A percentile compares a stretch with the other conserved stretches of the same genome.
These are phyloP conservation scores for Phasianus colchicus DNA, from an alignment of 2,113 vertebrate species.

Conservation along the genomic window DNA sequence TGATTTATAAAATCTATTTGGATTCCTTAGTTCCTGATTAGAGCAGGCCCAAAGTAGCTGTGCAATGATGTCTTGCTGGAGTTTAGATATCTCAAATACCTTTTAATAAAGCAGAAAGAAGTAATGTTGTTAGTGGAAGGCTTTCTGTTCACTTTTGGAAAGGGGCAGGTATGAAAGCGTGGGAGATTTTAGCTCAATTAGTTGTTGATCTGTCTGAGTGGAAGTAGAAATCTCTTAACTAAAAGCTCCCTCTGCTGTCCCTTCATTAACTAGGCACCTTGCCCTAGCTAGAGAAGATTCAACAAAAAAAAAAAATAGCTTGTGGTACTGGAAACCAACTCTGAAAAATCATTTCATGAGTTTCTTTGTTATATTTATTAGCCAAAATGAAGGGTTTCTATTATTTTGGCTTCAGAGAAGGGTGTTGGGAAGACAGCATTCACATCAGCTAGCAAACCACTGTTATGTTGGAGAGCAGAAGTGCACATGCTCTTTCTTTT, in stretches of 20 bases:
- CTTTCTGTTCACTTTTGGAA: background rate
- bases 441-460: background rate
- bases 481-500: background rate
- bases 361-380: background rate
- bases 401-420: background rate
- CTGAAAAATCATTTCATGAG: background rate
- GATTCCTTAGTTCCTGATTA: background rate
- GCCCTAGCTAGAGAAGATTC: background rate
- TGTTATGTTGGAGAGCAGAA: background rate
- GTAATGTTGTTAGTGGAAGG: background rate
- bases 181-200: background rate
- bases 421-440: background rate
- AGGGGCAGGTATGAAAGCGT: background rate
- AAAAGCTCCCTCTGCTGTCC: slow-evolving; percentile 58
- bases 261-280: background rate
- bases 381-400: background rate
- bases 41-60: background rate
- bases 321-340: background rate
- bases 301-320: background rate
- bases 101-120: background rate
- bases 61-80: background rate
- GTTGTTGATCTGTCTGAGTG: background rate
- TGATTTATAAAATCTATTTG: background rate
- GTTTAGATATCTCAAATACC: background rate
- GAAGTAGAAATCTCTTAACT: background rate